Conservation (phyloP, 2,797 vertebrate species). For the Liasis olivaceus region DNA sequence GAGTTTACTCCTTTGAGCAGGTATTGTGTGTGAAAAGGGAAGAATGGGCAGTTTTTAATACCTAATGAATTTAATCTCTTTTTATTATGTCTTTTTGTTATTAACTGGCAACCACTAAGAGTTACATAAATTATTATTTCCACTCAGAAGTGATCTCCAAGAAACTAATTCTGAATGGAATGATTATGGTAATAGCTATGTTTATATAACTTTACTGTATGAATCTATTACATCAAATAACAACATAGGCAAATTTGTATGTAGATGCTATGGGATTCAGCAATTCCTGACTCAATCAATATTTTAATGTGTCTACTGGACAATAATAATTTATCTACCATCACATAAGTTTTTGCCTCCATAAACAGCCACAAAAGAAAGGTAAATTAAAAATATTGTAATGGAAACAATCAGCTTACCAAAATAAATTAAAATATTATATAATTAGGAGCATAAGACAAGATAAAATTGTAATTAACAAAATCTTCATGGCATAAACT, state of each 20-base stretch:
- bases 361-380: conserved; percentile 24
- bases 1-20: background rate
- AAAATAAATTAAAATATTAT: conserved; percentile 18
- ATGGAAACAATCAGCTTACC: background rate
- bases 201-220: conserved; percentile 38
- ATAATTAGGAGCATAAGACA: background rate
- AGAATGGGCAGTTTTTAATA: background rate
- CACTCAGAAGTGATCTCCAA: background rate
- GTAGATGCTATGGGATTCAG: conserved; percentile 29
- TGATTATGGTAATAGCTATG: conserved; percentile 11
- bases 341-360: conserved; percentile 29
- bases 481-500: background rate
- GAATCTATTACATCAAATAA: conserved; percentile 14
- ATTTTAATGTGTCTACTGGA: conserved; percentile 18
- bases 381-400: background rate
- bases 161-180: background rate
- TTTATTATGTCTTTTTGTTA: background rate
- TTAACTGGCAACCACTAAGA: background rate
- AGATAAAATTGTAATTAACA: background rate
- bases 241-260: conserved; percentile 18
- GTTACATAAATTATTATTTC: background rate
- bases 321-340: conserved; percentile 46
- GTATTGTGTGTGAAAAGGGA: background rate
- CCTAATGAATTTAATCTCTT: background rate
- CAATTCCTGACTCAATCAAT: conserved; percentile 1